Conservation (phyloP, 2,797 vertebrate species). For the Peromyscus aztecus region DNA sequence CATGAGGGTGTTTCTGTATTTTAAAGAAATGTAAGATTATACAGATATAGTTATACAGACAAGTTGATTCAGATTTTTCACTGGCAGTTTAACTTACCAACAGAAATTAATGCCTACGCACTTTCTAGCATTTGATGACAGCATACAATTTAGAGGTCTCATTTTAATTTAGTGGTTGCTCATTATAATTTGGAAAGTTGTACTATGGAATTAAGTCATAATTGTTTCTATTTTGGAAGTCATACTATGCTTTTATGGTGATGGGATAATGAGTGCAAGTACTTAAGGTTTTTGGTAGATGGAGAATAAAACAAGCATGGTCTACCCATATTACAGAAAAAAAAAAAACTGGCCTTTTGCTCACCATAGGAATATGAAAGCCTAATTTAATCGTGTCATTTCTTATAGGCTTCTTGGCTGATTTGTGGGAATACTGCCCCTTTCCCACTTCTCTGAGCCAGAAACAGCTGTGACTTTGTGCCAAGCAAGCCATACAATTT, state of each 20-base stretch:
- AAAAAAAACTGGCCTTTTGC: background rate
- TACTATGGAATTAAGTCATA: conserved; percentile 55
- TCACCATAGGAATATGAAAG: background rate
- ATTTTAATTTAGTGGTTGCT: conserved; percentile 62
- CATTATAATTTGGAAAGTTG: conserved; percentile 68
- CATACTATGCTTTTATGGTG: conserved; percentile 48
- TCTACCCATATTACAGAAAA: background rate
- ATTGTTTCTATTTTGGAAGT: conserved; percentile 64
- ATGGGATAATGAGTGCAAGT: conserved; percentile 31
- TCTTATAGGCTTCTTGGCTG: background rate
- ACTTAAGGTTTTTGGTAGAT: conserved; percentile 36
- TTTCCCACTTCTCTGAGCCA: background rate
- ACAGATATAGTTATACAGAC: background rate
- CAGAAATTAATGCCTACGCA: background rate
- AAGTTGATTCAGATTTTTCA: conserved; percentile 30
- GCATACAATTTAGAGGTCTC: conserved; percentile 55
- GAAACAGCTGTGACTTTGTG: conserved; percentile 18
- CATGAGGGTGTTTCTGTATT: background rate
- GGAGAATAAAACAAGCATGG: background rate
- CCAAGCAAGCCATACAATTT: background rate
- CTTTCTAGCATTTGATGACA: conserved; percentile 43
- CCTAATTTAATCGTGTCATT: conserved; percentile 13
- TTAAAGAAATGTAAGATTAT: background rate
- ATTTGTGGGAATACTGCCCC: background rate
- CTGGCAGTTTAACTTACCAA: conserved; percentile 21